phyloP scores from a whole-genome alignment of 2,113 vertebrate genomes.

The Centropus unirufus region DNA sequence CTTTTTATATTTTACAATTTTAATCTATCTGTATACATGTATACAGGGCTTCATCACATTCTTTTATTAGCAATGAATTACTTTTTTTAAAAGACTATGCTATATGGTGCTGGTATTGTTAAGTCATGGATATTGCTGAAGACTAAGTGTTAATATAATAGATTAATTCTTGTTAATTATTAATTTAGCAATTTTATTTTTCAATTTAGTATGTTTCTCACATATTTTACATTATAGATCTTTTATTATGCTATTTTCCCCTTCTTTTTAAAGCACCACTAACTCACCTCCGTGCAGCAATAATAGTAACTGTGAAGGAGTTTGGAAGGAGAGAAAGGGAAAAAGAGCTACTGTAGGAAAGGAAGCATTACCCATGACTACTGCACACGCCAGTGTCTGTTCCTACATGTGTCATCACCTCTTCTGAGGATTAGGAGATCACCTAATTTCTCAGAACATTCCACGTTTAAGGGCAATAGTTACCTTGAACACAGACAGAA shows the following conservation, averaged over 20 bases:
- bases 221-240: not conserved
- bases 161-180: not conserved
- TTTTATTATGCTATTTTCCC: not conserved
- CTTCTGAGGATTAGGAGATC: constrained; percentile 7
- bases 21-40: not conserved
- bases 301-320: constrained; percentile 14
- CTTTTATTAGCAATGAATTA: not conserved
- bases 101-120: not conserved
- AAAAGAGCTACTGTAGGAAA: constrained; percentile 29
- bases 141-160: not conserved
- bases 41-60: not conserved
- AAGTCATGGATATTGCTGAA: not conserved
- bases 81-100: not conserved
- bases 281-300: constrained; percentile 21
- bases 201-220: not conserved
- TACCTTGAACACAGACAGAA: constrained; percentile 14
- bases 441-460: constrained; percentile 27
- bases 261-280: constrained; percentile 38
- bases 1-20: not conserved
- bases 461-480: constrained; percentile 10
- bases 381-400: not conserved
- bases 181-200: constrained; percentile 9
- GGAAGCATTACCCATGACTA: constrained; percentile 14
- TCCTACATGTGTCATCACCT: not conserved
- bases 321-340: not conserved